Conservation (phyloP, 1,140 invertebrate genomes). For the Drosophila baimaii region DNA sequence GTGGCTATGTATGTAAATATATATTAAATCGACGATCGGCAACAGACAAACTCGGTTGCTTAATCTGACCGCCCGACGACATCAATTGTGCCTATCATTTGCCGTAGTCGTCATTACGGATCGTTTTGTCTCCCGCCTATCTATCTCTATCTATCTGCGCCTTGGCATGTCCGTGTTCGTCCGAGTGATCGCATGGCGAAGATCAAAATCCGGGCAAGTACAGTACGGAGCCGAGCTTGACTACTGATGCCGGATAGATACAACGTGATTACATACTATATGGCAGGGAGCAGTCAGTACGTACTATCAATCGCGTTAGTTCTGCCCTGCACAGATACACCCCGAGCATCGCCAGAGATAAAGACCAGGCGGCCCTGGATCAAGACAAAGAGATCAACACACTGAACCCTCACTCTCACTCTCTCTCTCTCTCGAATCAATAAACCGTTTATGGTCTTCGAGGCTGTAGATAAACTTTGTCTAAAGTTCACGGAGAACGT, state of each 20-base stretch:
- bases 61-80: conserved; percentile 67
- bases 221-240: conserved; percentile 46
- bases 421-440: conserved; percentile 33
- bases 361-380: conserved; percentile 23
- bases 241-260: conserved; percentile 58
- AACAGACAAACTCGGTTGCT: conserved; percentile 62
- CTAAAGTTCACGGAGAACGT: conserved; percentile 83
- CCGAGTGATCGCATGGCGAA: conserved; percentile 58
- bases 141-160: conserved; percentile 67
- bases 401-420: conserved; percentile 19
- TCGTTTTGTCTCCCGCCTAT: conserved; percentile 61
- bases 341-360: conserved; percentile 24
- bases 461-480: conserved; percentile 82
- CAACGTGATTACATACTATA: conserved; percentile 31
- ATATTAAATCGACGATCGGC: conserved; percentile 56
- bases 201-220: conserved; percentile 77
- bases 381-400: conserved; percentile 70
- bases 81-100: conserved; percentile 54
- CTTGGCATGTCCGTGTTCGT: conserved; percentile 70
- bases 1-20: conserved; percentile 32
- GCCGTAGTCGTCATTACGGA: conserved; percentile 53
- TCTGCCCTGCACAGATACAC: conserved; percentile 24
- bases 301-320: conserved; percentile 14
- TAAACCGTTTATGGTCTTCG: conserved; percentile 42
- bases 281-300: conserved; percentile 4